Percentiles rank a stretch among this genome's conserved stretches.
These are phyloP conservation scores for Bathynomus jamesi DNA, from an alignment of 1,140 invertebrate genomes.

Conservation along the genomic window DNA sequence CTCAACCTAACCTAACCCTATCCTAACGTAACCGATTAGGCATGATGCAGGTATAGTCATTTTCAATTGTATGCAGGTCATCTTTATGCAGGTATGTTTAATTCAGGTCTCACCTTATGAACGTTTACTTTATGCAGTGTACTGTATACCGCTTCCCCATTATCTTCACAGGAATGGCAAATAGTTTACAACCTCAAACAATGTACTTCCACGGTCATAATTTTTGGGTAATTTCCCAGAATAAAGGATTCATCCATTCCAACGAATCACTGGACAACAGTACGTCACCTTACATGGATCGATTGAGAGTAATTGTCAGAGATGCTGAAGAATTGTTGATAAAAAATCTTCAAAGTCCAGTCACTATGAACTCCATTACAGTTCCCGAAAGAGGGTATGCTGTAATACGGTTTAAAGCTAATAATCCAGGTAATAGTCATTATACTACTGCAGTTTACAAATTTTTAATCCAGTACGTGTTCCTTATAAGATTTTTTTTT, in stretches of 20 bases:
- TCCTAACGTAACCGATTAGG: no score
- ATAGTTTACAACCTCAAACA: not conserved
- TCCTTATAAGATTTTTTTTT: no score
- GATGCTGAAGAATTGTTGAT: not conserved
- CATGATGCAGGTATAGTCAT: no score
- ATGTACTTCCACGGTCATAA: not conserved
- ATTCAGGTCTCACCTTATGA: no score
- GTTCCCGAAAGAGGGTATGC: not conserved
- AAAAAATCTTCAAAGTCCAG: not conserved
- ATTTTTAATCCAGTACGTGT: no score
- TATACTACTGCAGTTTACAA: no score
- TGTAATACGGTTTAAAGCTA: not conserved
- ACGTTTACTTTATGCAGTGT: no score
- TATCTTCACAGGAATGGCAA: no score
- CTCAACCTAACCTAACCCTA: no score
- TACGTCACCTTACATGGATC: not conserved
- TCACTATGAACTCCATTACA: not conserved
- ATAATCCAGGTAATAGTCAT: not conserved
- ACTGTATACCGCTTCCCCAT: no score
- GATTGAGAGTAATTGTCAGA: not conserved
- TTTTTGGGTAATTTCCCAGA: not conserved
- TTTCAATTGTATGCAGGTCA: no score
- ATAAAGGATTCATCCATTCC: not conserved
- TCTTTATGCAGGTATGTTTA: no score
- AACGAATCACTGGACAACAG: not conserved